These are phyloP conservation scores for Agriopis aurantiaria DNA, from an alignment of 2,888 invertebrate species.

Conservation along the genomic window DNA sequence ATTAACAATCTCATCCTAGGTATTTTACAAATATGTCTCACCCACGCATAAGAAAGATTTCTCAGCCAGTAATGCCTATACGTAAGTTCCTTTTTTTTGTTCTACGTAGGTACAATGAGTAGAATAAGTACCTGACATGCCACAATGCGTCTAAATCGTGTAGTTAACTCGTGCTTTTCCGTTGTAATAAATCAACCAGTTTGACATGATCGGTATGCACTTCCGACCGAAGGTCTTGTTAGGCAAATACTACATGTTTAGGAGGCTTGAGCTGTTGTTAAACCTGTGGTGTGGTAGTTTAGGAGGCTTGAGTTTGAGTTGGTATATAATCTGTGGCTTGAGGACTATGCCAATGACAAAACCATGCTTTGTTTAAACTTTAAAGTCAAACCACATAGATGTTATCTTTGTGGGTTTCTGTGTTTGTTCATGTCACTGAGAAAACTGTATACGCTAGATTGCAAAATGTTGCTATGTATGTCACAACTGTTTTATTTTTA, in stretches of 20 bases:
- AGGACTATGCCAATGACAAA: slow-evolving; percentile 18
- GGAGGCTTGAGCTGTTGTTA: slow-evolving; percentile 3
- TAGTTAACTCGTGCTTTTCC: slow-evolving; percentile 36
- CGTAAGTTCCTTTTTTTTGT: neutral
- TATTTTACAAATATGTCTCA: neutral
- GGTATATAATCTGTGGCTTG: neutral
- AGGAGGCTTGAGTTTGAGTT: slow-evolving; percentile 11
- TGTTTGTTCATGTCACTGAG: slow-evolving; percentile 19
- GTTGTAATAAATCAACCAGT: slow-evolving; percentile 42
- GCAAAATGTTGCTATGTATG: slow-evolving; percentile 7
- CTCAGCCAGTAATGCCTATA: too few species aligned
- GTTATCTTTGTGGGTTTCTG: slow-evolving; percentile 24
- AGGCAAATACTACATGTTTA: slow-evolving; percentile 31
- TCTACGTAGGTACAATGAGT: neutral
- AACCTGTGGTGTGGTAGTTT: neutral
- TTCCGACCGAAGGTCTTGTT: slow-evolving; percentile 44
- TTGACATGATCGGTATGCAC: slow-evolving; percentile 41
- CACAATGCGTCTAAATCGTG: slow-evolving; percentile 19
- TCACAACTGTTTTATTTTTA: neutral
- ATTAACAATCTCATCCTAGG: too few species aligned
- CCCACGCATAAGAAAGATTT: neutral
- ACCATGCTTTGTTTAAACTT: slow-evolving; percentile 34
- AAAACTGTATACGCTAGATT: slow-evolving; percentile 10
- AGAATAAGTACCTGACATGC: slow-evolving; percentile 5
- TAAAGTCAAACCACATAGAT: slow-evolving; percentile 20